A percentile compares a stretch with the other conserved stretches of the same genome.
These are phyloP conservation scores for Taurulus bubalis DNA, from an alignment of 2,113 vertebrate species.

Conservation along the genomic window DNA sequence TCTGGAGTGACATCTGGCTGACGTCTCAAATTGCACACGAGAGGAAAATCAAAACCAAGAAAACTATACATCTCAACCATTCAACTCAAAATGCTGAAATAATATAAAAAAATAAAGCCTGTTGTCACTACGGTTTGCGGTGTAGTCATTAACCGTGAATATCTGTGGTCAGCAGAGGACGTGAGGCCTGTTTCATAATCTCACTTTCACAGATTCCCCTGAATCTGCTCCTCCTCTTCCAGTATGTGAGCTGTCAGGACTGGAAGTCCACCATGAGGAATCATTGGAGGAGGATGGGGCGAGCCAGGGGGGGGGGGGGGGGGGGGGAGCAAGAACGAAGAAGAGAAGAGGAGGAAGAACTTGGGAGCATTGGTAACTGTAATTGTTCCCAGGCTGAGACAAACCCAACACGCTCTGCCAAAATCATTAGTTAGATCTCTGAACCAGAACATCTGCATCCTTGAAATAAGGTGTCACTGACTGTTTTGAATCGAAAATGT, in stretches of 20 bases:
- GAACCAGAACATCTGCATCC: not conserved
- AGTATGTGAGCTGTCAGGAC: slow-evolving; percentile 57
- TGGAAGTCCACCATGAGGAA: slow-evolving; percentile 50
- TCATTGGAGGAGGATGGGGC: slow-evolving; percentile 3
- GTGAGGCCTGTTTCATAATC: slow-evolving; percentile 64
- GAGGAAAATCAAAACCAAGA: slow-evolving; percentile 14
- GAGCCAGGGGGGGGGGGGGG: not conserved
- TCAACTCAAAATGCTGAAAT: slow-evolving; percentile 1
- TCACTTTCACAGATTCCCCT: slow-evolving; percentile 73
- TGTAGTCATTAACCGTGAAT: slow-evolving; percentile 14
- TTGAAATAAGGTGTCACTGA: not conserved
- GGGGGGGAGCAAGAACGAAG: not conserved
- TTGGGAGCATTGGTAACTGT: not conserved
- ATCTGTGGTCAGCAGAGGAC: slow-evolving; percentile 54
- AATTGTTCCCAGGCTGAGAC: slow-evolving; percentile 4
- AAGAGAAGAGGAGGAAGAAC: slow-evolving; percentile 15
- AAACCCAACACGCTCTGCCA: not conserved
- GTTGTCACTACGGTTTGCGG: slow-evolving; percentile 8
- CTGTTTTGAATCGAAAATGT: not conserved
- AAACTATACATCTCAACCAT: not conserved
- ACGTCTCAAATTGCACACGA: not conserved
- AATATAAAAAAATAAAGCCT: not conserved
- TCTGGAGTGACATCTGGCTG: slow-evolving; percentile 30
- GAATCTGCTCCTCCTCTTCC: slow-evolving; percentile 63
- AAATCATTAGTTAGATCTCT: slow-evolving; percentile 2